Evolutionary conservation across 2,113 vertebrate genomes (phyloP).

Genomic region (Cygnus buccinator): DNA sequence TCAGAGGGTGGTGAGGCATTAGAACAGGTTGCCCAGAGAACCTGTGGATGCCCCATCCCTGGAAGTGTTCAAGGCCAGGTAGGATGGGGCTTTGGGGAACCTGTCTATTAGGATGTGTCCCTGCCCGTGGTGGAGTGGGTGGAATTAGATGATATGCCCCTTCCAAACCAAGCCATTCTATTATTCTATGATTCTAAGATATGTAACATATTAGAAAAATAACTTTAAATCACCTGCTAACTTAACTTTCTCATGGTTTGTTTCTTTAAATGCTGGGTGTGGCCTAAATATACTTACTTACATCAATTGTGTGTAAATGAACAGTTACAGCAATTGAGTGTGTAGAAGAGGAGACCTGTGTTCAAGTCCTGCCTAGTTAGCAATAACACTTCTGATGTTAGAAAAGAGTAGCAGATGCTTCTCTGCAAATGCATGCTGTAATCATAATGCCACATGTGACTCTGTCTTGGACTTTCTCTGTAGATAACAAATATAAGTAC

Average conservation of each 20-base stretch:
- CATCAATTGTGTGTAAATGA: neutral
- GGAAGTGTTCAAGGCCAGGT: no score
- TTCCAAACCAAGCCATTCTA: no score
- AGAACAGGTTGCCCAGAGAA: no score
- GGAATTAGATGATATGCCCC: no score
- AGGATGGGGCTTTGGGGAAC: no score
- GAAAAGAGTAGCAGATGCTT: neutral
- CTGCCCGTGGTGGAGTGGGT: no score
- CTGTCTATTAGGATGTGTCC: no score
- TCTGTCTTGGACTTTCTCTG: neutral
- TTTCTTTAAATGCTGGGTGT: neutral
- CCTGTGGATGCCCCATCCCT: no score
- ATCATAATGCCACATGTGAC: neutral
- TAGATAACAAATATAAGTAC: neutral
- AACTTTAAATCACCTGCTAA: neutral
- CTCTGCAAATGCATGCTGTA: neutral
- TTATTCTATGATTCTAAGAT: no score
- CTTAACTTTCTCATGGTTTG: neutral
- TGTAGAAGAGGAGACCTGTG: neutral
- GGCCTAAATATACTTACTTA: neutral
- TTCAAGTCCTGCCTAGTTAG: neutral
- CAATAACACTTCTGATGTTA: neutral
- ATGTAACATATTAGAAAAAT: neutral
- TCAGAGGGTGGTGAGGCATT: no score
- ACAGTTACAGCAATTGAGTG: neutral